A percentile compares a stretch with the other conserved stretches of the same genome.
phyloP scores from a whole-genome alignment of 2,888 invertebrate genomes.

The Rugalucina vietnamica region DNA sequence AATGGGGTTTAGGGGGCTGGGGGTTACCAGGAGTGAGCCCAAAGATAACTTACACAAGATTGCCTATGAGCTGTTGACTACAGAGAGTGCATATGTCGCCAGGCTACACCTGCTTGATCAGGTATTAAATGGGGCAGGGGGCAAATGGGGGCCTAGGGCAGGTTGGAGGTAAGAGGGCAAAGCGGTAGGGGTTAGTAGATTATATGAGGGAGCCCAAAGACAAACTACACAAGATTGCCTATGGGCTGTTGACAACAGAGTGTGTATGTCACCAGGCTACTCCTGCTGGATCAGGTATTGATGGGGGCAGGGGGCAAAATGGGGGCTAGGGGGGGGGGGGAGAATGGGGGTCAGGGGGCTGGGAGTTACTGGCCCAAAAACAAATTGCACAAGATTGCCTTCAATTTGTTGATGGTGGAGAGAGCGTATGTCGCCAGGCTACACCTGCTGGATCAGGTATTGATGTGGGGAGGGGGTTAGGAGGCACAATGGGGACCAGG shows the following conservation, averaged over 20 bases:
- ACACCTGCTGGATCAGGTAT: constrained; percentile 87
- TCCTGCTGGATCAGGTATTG: constrained; percentile 87
- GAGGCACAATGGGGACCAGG: too few species aligned
- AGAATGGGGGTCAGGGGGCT: too few species aligned
- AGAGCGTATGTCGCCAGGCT: constrained; percentile 87
- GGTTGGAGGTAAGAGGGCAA: too few species aligned
- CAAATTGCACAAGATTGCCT: constrained; percentile 85
- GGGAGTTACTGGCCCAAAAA: constrained; percentile 23
- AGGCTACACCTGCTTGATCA: constrained; percentile 87
- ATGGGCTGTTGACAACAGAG: constrained; percentile 87
- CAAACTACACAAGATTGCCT: constrained; percentile 85
- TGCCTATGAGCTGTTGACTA: constrained; percentile 87
- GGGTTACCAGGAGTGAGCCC: neutral
- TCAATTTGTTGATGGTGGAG: constrained; percentile 87
- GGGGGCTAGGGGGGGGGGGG: too few species aligned
- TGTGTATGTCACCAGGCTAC: constrained; percentile 87
- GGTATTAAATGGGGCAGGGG: too few species aligned
- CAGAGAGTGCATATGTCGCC: constrained; percentile 87
- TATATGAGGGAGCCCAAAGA: too few species aligned
- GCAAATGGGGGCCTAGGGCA: too few species aligned
- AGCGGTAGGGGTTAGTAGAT: too few species aligned
- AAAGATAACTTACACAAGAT: constrained; percentile 83
- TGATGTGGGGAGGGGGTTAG: constrained; percentile 89
- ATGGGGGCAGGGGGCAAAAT: too few species aligned
- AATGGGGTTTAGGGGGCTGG: neutral